A percentile compares a stretch with the other conserved stretches of the same genome.
Conservation (phyloP, 2,888 invertebrate species). For the Trissolcus brochymenae region DNA sequence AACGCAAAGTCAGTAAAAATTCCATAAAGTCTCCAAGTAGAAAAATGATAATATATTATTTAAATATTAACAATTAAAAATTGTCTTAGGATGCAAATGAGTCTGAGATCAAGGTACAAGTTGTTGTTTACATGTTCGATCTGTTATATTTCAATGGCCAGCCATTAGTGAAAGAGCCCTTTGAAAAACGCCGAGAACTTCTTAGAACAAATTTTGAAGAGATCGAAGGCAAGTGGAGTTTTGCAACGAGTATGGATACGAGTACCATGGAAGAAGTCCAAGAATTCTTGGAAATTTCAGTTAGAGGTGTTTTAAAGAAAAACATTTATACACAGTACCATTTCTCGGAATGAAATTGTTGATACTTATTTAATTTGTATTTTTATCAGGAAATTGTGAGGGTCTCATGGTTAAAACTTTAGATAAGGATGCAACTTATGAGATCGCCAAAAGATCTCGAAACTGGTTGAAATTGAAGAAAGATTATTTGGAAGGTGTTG, state of each 20-base stretch:
- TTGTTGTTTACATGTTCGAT: conserved; percentile 98
- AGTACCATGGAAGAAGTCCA: conserved; percentile 93
- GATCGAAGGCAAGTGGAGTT: conserved; percentile 89
- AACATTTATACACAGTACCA: not conserved
- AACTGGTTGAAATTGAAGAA: conserved; percentile 98
- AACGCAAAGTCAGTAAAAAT: conserved; percentile 85
- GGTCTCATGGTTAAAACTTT: conserved; percentile 99
- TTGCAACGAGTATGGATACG: conserved; percentile 90
- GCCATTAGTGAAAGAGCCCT: conserved; percentile 87
- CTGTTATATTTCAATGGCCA: conserved; percentile 93
- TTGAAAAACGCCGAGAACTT: conserved; percentile 84
- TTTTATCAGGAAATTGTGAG: conserved; percentile 89
- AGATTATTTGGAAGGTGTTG: conserved; percentile 97
- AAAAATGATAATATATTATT: not conserved
- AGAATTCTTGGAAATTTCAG: conserved; percentile 94
- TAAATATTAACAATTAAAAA: not conserved
- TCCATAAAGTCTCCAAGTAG: too few species aligned
- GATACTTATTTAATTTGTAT: not conserved
- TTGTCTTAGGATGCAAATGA: conserved; percentile 82
- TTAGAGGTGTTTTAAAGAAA: conserved; percentile 81
- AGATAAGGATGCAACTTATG: conserved; percentile 92
- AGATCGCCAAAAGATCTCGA: conserved; percentile 95
- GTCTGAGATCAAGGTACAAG: conserved; percentile 88
- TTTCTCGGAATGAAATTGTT: not conserved
- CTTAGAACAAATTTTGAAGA: conserved; percentile 84